Evolutionary conservation across 2,797 vertebrate genomes (phyloP), one percentile per base, ranked within the genome.

Genomic region (Euphonia xanthogaster): DNA sequence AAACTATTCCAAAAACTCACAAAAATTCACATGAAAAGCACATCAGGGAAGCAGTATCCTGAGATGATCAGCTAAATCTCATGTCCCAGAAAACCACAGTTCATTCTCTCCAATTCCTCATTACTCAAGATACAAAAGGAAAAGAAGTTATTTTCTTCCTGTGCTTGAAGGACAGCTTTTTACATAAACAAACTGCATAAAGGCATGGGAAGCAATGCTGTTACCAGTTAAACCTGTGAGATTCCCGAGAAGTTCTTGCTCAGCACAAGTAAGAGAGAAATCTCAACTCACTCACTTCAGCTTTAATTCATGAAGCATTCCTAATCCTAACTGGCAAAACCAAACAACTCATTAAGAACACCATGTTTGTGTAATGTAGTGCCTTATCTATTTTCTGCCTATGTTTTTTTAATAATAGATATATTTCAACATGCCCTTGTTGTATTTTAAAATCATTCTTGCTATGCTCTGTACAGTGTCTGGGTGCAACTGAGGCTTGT

Each of bases 131-230:
- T 13, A 77, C 48, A 86, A 85, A 53, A 89, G 76, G 57, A 78
- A 71, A 76, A 87, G 71, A 77, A 13, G 21, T 28, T 95, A 14
- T 80, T 76, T 93, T 90, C 82, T 90, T 54, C 80, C 60, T 58
- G n/a, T 50, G 57, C 88, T 82, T 76, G 65, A 87, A 70, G 74
- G 57, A 80, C 54, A 91, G 77, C 55, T 89, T 94, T 96, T 89
- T 77, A 92, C 65, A 91, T 68, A 95, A 96, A 92, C 63, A 92
- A 92, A 82, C 65, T 83, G 50, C 54, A 80, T n/a, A 80, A 81
- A 93, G 42, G 40, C 84, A 96, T 5, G 31, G 45, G 30, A 93
- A 85, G 54, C 40, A 77, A 85, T 40, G 53, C 31, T 92, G 75
- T 61, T 83, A 87, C 48, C 72, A 75, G 84, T 54, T 74, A 57